Conservation (phyloP, 2,888 invertebrate species). For the Meghimatium bilineatum region DNA sequence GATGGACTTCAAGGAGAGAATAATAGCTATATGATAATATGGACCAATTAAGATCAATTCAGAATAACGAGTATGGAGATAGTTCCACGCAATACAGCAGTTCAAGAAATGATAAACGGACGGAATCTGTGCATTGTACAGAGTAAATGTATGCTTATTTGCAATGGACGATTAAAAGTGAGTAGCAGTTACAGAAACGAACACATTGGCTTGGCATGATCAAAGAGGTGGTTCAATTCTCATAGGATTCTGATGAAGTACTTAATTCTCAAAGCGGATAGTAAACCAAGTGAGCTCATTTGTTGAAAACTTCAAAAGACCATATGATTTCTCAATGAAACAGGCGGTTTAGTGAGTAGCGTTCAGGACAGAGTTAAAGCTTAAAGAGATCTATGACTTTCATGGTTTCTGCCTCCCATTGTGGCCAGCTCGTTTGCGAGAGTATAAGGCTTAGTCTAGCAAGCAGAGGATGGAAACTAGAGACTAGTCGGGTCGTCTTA, state of each 20-base stretch:
- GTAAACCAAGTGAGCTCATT: background rate
- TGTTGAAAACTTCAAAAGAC: background rate
- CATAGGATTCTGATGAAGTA: background rate
- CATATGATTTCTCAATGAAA: background rate
- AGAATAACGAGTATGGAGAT: background rate
- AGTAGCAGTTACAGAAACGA: no score
- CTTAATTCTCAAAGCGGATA: background rate
- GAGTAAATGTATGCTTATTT: background rate
- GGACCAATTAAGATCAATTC: background rate
- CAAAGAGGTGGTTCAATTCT: background rate
- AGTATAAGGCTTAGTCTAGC: no score
- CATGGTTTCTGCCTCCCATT: no score
- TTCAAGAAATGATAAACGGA: background rate
- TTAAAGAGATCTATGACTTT: no score
- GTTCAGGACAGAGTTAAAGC: background rate
- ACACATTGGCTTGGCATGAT: conserved; percentile 7
- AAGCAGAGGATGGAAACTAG: no score
- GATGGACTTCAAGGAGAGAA: background rate
- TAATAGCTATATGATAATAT: background rate
- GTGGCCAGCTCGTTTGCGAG: no score
- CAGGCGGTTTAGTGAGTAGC: background rate
- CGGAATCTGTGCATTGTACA: no score
- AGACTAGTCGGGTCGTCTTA: no score
- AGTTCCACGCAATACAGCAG: background rate
- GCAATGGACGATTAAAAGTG: background rate